Conservation (phyloP, 2,888 invertebrate species). For the Fissipunctia ypsillon region DNA sequence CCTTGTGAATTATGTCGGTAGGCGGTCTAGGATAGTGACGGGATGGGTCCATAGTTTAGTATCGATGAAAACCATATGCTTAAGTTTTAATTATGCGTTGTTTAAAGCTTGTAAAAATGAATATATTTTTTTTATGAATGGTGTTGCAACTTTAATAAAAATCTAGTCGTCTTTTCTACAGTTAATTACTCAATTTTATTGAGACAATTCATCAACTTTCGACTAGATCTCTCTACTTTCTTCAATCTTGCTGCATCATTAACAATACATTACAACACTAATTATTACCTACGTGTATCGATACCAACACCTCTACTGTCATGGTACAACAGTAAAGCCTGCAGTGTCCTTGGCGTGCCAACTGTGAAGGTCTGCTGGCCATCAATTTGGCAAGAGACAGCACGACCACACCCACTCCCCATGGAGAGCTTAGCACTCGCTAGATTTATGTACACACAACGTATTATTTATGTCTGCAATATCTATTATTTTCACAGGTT, state of each 20-base stretch:
- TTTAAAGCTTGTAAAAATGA: neutral
- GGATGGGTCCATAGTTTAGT: slow-evolving; percentile 1
- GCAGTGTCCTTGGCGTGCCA: slow-evolving; percentile 67
- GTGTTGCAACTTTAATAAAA: neutral
- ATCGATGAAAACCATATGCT: neutral
- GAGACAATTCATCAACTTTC: neutral
- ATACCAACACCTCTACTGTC: slow-evolving; percentile 11
- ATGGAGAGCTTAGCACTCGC: slow-evolving; percentile 14
- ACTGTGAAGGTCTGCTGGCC: slow-evolving; percentile 44
- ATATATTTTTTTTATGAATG: too few relatives aligned
- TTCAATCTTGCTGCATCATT: neutral
- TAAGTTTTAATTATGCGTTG: neutral
- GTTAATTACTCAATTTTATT: neutral
- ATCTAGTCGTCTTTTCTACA: neutral
- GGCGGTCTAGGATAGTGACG: slow-evolving; percentile 49
- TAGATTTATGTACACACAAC: slow-evolving; percentile 32
- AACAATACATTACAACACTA: neutral
- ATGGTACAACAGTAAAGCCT: slow-evolving; percentile 14
- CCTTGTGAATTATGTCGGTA: slow-evolving; percentile 69
- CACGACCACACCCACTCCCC: slow-evolving; percentile 12
- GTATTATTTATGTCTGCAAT: slow-evolving; percentile 1
- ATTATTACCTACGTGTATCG: slow-evolving; percentile 3
- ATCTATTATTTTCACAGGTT: slow-evolving; percentile 24
- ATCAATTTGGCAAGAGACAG: slow-evolving; percentile 39
- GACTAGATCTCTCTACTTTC: neutral